Conservation (phyloP, 64 coral and sea anemone genomes). For the Astreopora myriophthalma region DNA sequence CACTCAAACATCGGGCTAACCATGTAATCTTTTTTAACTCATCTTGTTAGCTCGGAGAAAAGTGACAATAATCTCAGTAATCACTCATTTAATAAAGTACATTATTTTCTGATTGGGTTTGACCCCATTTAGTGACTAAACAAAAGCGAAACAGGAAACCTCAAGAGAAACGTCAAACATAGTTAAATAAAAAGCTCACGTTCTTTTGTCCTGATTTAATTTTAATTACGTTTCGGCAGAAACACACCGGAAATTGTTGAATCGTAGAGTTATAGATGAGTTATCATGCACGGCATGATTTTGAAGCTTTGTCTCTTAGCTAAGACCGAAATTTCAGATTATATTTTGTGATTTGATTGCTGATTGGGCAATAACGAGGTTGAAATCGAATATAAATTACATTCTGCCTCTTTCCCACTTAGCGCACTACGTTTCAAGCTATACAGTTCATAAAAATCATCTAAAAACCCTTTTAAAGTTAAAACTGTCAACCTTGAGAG, state of each 20-base stretch:
- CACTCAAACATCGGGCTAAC: background rate
- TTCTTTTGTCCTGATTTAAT: constrained; percentile 18
- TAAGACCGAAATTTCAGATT: background rate
- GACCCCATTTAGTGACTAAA: background rate
- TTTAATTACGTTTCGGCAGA: constrained; percentile 17
- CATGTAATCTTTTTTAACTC: background rate
- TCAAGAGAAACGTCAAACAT: constrained; percentile 29
- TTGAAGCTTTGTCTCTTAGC: too few species aligned
- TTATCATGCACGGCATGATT: background rate
- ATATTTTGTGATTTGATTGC: background rate
- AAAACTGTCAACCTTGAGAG: too few species aligned
- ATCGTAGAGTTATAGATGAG: background rate
- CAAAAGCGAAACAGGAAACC: constrained; percentile 28
- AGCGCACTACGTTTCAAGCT: too few species aligned
- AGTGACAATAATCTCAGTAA: constrained; percentile 2
- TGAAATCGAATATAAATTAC: too few species aligned
- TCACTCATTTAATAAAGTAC: background rate
- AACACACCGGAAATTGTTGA: constrained; percentile 29
- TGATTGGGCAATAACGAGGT: too few species aligned
- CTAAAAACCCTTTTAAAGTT: too few species aligned
- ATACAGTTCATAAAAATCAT: too few species aligned
- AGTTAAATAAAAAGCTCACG: constrained; percentile 11
- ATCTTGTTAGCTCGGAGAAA: constrained; percentile 15
- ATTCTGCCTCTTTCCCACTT: too few species aligned
- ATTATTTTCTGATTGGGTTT: constrained; percentile 5